Evolutionary conservation across 35 echinoderm and acorn worm species (phyloP).

Genomic region (Apostichopus japonicus): DNA sequence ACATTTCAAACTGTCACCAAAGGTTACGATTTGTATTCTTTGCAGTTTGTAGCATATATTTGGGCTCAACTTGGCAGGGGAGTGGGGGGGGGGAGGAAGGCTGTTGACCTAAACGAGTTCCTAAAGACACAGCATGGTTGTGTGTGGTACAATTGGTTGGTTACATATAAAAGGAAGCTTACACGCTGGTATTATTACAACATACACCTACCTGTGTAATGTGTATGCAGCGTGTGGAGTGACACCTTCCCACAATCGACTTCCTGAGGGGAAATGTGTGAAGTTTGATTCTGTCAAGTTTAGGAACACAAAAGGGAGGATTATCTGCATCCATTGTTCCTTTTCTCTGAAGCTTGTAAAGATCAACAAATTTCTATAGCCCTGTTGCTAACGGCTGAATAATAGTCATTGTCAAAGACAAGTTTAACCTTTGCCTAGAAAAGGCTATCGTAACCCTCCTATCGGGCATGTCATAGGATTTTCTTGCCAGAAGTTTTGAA

Average conservation of each 20-base stretch:
- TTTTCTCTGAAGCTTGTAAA: not conserved
- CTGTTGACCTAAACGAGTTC: too few species aligned
- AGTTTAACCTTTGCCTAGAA: not conserved
- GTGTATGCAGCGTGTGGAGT: too few species aligned
- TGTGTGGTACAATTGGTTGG: too few species aligned
- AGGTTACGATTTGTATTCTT: too few species aligned
- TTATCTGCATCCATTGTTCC: not conserved
- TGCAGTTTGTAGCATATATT: too few species aligned
- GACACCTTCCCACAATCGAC: not conserved
- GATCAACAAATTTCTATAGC: not conserved
- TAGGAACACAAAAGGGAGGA: not conserved
- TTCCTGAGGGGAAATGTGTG: conserved; percentile 17
- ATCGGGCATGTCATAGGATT: not conserved
- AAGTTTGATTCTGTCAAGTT: not conserved
- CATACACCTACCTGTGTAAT: too few species aligned
- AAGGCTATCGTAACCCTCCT: not conserved
- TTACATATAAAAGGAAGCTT: too few species aligned
- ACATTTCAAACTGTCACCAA: too few species aligned
- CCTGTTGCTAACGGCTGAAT: conserved; percentile 9
- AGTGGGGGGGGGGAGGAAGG: too few species aligned
- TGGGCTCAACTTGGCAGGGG: too few species aligned
- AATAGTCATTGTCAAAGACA: not conserved
- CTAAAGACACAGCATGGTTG: too few species aligned
- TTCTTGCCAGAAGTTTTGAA: not conserved
- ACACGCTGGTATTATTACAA: too few species aligned